Evolutionary conservation across 2,113 vertebrate species (phyloP).

Genomic region (Callopanchax toddi): DNA sequence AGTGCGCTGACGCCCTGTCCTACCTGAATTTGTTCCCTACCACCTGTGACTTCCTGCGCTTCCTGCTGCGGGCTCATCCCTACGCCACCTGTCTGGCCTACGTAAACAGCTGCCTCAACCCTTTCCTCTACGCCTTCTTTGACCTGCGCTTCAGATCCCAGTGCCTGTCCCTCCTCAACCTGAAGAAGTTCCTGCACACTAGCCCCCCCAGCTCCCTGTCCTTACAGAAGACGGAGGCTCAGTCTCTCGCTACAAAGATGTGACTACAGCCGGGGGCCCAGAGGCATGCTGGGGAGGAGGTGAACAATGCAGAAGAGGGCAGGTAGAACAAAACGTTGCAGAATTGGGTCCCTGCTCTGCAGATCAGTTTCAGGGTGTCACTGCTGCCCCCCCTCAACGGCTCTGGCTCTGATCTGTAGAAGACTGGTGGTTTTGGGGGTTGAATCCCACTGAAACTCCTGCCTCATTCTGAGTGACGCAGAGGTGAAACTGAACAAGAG

Average conservation of each 20-base stretch:
- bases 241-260: constrained; percentile 84
- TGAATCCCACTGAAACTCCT: constrained; percentile 18
- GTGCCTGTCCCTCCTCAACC: constrained; percentile 81
- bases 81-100: constrained; percentile 88
- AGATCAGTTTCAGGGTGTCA: constrained; percentile 32
- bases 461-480: constrained; percentile 18
- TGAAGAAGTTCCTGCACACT: constrained; percentile 76
- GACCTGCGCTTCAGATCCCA: constrained; percentile 86
- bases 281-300: constrained; percentile 36
- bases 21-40: constrained; percentile 77
- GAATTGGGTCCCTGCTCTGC: constrained; percentile 11
- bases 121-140: constrained; percentile 88
- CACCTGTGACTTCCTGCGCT: constrained; percentile 79
- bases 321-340: constrained; percentile 38
- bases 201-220: constrained; percentile 79
- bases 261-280: constrained; percentile 60
- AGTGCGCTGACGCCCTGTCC: constrained; percentile 82
- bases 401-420: constrained; percentile 23
- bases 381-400: constrained; percentile 13
- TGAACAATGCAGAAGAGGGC: constrained; percentile 45
- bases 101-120: constrained; percentile 90
- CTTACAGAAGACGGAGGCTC: constrained; percentile 85
- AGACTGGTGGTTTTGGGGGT: constrained; percentile 28
- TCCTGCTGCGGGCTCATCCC: constrained; percentile 82
- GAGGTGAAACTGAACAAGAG: constrained; percentile 39